A percentile compares a stretch with the other conserved stretches of the same genome.
Conservation (phyloP, 2,113 vertebrate genomes). For the Galemys pyrenaicus region DNA sequence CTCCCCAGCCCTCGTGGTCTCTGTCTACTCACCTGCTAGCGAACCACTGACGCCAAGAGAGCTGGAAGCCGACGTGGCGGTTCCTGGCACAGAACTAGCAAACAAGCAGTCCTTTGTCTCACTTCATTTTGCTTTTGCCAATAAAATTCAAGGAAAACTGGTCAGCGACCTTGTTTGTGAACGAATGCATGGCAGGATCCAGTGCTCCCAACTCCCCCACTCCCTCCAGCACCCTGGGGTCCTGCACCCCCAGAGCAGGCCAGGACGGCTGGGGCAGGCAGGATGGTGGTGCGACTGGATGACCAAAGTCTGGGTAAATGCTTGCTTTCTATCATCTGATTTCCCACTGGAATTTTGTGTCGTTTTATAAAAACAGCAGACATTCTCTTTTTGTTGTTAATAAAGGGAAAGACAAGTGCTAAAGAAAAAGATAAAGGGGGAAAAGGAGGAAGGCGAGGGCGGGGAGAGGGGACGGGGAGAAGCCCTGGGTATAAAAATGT, state of each 20-base stretch:
- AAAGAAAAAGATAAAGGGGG: neutral
- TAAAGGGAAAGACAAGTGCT: neutral
- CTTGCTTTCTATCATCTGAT: neutral
- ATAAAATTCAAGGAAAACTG: neutral
- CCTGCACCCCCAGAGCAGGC: too few species aligned
- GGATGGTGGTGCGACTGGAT: neutral
- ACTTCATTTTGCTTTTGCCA: neutral
- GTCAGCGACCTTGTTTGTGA: neutral
- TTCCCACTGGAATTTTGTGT: neutral
- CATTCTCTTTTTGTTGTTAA: neutral
- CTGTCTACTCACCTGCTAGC: too few species aligned
- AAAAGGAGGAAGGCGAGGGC: neutral
- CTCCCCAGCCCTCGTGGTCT: too few species aligned
- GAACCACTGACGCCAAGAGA: too few species aligned
- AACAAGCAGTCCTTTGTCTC: neutral
- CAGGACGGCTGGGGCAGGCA: too few species aligned
- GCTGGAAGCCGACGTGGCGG: too few species aligned
- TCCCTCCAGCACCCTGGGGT: too few species aligned
- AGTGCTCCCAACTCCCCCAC: neutral
- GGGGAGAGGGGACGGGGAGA: neutral
- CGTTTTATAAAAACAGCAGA: neutral
- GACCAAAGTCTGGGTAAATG: neutral
- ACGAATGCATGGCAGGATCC: too few species aligned
- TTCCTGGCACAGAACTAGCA: too few species aligned
- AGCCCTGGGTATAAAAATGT: accelerated